Base-by-base conservation (phyloP, 2,888 invertebrate species). In the Hyalella azteca region DNA sequence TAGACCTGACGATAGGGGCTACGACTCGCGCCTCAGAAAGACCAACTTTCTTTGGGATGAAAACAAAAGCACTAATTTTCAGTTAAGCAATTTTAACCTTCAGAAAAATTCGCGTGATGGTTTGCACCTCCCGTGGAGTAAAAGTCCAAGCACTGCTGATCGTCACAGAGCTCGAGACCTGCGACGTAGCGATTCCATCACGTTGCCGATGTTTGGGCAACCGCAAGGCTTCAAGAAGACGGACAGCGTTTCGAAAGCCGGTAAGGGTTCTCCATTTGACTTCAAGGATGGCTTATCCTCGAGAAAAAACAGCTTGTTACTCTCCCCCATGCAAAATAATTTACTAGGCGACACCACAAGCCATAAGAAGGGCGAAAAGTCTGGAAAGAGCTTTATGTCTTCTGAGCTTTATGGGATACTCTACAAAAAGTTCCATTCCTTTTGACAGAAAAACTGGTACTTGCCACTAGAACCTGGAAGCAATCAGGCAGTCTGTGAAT, bases 361-460 rank as follows among this genome's bases (percentile, higher is more conserved):
- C 26, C 11, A 36, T 13, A 66, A 66, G 11, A 19, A 5, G 36
- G 4, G 36, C 2, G 36, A 15, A 22, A 66, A 29, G 39, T 66
- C 66, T 4, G 7, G 66, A 36, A 32, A 66, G 13, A 36, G 19
- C 36, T 66, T 66, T 36, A 66, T 66, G 66, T 19, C 66, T 7
- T 32, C 66, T 0, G 66, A 66, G 66, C 66, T 66, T 7, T 66
- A 66, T 36, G 66, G 36, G 19, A 66, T 66, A 1, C 66, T 66
- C 19, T 66, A 66, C 39, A 66, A 66, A 36, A 66, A 66, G 36
- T 66, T 36, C n/a, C 66, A 66, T 36, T 66, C 66, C 7, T 66
- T 66, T 29, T 66, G 36, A n/a, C 7, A 29, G 4, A 54, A 26
- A 3, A 45, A 45, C 45, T n/a, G n/a, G n/a, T n/a, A n/a, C n/a